Evolutionary conservation across 2,888 invertebrate species (phyloP).

Genomic region (Caenorhabditis sp.): DNA sequence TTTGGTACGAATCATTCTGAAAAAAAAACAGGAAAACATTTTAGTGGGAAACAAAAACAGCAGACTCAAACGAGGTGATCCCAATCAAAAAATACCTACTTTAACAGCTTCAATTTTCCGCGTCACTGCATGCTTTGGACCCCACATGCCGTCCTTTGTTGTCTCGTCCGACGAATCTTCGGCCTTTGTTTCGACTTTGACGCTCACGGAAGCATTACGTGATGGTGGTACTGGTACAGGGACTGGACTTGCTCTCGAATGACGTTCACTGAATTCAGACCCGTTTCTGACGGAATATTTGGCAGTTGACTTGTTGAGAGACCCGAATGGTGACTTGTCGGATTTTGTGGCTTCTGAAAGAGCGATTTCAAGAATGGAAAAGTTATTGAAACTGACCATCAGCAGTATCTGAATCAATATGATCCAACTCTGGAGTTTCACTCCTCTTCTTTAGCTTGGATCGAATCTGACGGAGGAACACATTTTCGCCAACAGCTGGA

Average conservation of each 20-base stretch:
- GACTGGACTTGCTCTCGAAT: slow-evolving; percentile 44
- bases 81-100: slow-evolving; percentile 12
- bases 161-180: slow-evolving; percentile 55
- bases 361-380: too few relatives aligned
- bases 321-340: slow-evolving; percentile 60
- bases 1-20: slow-evolving; percentile 56
- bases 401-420: slow-evolving; percentile 58
- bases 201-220: slow-evolving; percentile 52
- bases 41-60: background rate
- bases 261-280: slow-evolving; percentile 10
- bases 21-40: slow-evolving; percentile 7
- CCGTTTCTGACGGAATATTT: slow-evolving; percentile 39
- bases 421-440: slow-evolving; percentile 50
- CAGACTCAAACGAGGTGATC: background rate
- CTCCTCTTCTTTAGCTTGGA: slow-evolving; percentile 80
- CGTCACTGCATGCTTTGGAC: slow-evolving; percentile 61
- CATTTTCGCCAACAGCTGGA: slow-evolving; percentile 40
- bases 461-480: slow-evolving; percentile 78
- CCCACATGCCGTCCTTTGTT: slow-evolving; percentile 60
- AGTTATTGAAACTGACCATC: slow-evolving; percentile 36
- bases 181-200: slow-evolving; percentile 34
- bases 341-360: slow-evolving; percentile 51
- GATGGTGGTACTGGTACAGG: slow-evolving; percentile 54
- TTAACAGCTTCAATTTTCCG: slow-evolving; percentile 61
- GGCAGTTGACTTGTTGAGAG: slow-evolving; percentile 32